A percentile compares a stretch with the other conserved stretches of the same genome.
Evolutionary conservation across 2,797 vertebrate genomes (phyloP).

Genomic region (Cyprinodon diabolis): DNA sequence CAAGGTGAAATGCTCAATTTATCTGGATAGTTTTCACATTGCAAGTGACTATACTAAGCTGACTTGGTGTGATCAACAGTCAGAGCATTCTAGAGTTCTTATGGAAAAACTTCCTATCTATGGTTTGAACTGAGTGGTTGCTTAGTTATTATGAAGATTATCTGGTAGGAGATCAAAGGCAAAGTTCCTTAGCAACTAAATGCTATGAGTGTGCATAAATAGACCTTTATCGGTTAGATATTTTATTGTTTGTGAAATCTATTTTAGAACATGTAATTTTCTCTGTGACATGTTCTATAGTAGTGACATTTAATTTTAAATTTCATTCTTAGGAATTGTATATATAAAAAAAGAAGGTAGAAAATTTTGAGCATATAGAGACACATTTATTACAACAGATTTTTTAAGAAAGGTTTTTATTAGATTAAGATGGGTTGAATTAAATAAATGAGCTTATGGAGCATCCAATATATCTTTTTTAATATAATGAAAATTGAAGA

Average conservation of each 20-base stretch:
- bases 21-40: constrained; percentile 6
- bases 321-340: neutral
- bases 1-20: constrained; percentile 49
- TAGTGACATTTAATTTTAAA: too few relatives aligned
- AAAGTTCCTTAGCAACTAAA: constrained; percentile 66
- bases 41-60: constrained; percentile 16
- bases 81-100: neutral
- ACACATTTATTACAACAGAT: neutral
- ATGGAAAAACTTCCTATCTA: constrained; percentile 3
- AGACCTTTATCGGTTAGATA: constrained; percentile 41
- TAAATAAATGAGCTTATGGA: neutral
- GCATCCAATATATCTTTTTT: too few relatives aligned
- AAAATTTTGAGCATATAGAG: neutral
- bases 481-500: too few relatives aligned
- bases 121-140: constrained; percentile 37
- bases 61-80: constrained; percentile 7
- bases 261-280: constrained; percentile 1
- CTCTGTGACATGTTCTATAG: neutral
- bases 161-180: constrained; percentile 39
- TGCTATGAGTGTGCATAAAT: constrained; percentile 48
- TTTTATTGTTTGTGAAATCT: constrained; percentile 24
- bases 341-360: neutral
- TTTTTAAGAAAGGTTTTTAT: neutral
- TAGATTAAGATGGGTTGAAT: neutral
- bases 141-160: constrained; percentile 52